Evolutionary conservation across 1,140 invertebrate species (phyloP).

Genomic region (Rhysida immarginata): DNA sequence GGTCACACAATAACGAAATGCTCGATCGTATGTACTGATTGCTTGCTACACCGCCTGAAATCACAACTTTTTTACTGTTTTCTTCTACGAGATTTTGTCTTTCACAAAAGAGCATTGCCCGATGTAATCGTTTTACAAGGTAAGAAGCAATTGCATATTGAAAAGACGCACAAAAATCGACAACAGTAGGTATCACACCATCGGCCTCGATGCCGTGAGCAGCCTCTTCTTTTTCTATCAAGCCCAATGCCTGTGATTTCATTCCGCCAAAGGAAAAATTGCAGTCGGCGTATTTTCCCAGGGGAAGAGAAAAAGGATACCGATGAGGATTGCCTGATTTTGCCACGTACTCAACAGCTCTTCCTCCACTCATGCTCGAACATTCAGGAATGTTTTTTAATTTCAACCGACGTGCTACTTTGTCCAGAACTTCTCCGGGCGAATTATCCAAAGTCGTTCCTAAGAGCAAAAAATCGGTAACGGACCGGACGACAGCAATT

Average conservation of each 20-base stretch:
- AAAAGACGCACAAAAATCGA: slow-evolving; percentile 73
- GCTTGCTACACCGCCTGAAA: slow-evolving; percentile 91
- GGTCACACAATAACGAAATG: slow-evolving; percentile 47
- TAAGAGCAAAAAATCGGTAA: slow-evolving; percentile 61
- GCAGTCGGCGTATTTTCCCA: slow-evolving; percentile 48
- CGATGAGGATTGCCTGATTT: slow-evolving; percentile 45
- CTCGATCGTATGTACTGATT: slow-evolving; percentile 64
- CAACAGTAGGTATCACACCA: slow-evolving; percentile 55
- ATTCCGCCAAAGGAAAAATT: slow-evolving; percentile 73
- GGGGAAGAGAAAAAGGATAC: slow-evolving; percentile 46
- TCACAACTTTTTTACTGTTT: slow-evolving; percentile 16
- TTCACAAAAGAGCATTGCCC: slow-evolving; percentile 61
- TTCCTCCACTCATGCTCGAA: slow-evolving; percentile 56
- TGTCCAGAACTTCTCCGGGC: slow-evolving; percentile 83
- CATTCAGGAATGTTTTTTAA: slow-evolving; percentile 61
- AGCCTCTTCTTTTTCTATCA: slow-evolving; percentile 43
- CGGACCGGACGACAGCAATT: slow-evolving; percentile 53
- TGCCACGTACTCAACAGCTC: slow-evolving; percentile 68
- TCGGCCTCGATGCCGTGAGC: slow-evolving; percentile 43
- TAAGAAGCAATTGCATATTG: slow-evolving; percentile 59
- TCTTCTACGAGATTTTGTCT: slow-evolving; percentile 19
- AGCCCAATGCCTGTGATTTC: slow-evolving; percentile 36
- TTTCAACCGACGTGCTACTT: slow-evolving; percentile 73
- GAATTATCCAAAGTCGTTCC: slow-evolving; percentile 67
- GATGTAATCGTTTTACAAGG: slow-evolving; percentile 59